phyloP scores from a whole-genome alignment of 1,140 invertebrate genomes.

The Vanessa tameamea region DNA sequence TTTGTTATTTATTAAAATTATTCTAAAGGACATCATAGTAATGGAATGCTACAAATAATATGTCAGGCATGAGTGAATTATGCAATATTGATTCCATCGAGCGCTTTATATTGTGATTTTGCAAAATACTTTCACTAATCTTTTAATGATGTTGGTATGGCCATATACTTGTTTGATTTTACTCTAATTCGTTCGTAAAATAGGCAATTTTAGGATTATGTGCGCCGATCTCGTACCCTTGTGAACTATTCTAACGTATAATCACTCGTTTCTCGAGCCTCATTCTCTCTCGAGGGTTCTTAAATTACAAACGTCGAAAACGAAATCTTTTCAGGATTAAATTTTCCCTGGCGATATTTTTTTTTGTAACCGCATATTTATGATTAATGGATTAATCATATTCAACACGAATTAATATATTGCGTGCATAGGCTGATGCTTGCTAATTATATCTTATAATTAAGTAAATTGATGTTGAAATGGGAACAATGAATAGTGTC shows the following conservation, averaged over 20 bases:
- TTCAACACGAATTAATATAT: constrained; percentile 38
- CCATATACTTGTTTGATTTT: constrained; percentile 7
- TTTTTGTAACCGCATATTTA: neutral
- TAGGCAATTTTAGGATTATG: constrained; percentile 36
- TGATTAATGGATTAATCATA: constrained; percentile 19
- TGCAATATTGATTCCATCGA: too few relatives aligned
- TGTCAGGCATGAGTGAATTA: too few relatives aligned
- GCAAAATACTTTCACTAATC: neutral
- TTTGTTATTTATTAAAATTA: constrained; percentile 12
- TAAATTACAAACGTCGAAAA: constrained; percentile 16
- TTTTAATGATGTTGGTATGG: neutral
- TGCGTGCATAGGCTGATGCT: constrained; percentile 49
- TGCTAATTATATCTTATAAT: constrained; percentile 56
- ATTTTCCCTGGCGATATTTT: neutral
- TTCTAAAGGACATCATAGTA: neutral
- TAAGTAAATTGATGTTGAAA: constrained; percentile 69
- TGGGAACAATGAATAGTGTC: constrained; percentile 62
- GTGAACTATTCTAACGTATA: constrained; percentile 36
- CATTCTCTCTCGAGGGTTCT: constrained; percentile 23
- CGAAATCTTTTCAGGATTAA: neutral
- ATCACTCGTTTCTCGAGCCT: constrained; percentile 31
- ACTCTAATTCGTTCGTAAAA: constrained; percentile 18
- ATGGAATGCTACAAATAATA: too few relatives aligned
- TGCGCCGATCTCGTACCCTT: constrained; percentile 36
- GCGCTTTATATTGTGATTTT: neutral